Conservation (phyloP, 1,140 invertebrate genomes). For the Drosophila rufa region DNA sequence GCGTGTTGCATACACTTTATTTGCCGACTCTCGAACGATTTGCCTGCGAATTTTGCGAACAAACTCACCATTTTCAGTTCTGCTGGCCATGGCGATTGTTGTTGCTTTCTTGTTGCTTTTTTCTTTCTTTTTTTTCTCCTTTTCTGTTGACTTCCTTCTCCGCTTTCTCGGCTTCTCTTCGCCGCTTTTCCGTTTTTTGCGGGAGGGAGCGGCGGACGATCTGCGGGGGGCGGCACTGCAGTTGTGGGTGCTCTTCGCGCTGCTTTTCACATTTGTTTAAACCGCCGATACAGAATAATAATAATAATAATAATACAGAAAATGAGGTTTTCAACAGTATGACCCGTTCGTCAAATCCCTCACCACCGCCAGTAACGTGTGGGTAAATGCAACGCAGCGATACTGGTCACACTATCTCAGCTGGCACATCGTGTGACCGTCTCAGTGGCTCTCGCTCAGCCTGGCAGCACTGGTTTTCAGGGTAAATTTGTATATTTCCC, state of each 20-base stretch:
- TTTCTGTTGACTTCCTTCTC: conserved; percentile 17
- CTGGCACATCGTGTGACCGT: not conserved
- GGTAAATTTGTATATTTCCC: not conserved
- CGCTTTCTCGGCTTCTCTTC: conserved; percentile 10
- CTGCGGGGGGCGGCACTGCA: conserved; percentile 13
- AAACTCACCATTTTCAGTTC: conserved; percentile 77
- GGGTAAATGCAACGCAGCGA: no score
- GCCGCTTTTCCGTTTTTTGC: conserved; percentile 8
- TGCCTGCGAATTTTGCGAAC: conserved; percentile 12
- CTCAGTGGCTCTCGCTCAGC: not conserved
- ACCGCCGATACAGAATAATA: conserved; percentile 15
- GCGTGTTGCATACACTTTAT: not conserved
- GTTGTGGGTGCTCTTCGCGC: conserved; percentile 15
- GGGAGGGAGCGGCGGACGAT: not conserved
- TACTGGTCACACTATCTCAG: not conserved
- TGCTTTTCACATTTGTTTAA: conserved; percentile 49
- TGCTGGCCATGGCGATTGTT: conserved; percentile 61
- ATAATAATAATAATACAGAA: conserved; percentile 10
- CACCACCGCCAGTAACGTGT: not conserved
- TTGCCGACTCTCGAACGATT: not conserved
- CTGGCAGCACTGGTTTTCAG: not conserved
- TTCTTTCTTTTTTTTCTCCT: conserved; percentile 5
- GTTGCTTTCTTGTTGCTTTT: conserved; percentile 18
- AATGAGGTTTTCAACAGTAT: conserved; percentile 23
- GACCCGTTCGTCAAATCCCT: conserved; percentile 5